Percentiles rank a stretch among this genome's conserved stretches.
phyloP scores from a whole-genome alignment of 2,888 invertebrate genomes.

The Furcula furcula region DNA sequence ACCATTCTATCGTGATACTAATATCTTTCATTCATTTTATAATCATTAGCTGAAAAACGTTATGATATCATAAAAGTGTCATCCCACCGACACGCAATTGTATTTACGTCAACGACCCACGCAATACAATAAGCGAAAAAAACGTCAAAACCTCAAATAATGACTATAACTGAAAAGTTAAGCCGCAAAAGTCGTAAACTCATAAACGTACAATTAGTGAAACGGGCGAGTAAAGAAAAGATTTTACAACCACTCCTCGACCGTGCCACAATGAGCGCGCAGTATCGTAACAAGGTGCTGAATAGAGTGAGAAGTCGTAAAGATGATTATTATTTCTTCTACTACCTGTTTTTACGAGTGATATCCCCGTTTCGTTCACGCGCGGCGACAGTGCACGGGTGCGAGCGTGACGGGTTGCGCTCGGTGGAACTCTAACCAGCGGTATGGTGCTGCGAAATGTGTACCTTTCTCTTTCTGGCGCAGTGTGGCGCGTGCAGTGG shows the following conservation, averaged over 20 bases:
- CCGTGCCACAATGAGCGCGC: conserved; percentile 79
- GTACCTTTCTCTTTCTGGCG: conserved; percentile 61
- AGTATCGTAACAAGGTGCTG: conserved; percentile 82
- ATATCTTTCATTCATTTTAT: neutral
- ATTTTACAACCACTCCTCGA: conserved; percentile 80
- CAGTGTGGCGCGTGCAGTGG: conserved; percentile 73
- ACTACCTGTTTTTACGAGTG: conserved; percentile 82
- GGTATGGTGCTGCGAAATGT: conserved; percentile 46
- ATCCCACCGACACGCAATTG: conserved; percentile 12
- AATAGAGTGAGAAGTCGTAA: conserved; percentile 83
- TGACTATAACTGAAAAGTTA: conserved; percentile 70
- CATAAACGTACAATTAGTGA: conserved; percentile 82
- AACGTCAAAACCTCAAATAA: conserved; percentile 62
- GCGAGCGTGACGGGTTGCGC: conserved; percentile 56
- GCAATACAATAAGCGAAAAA: conserved; percentile 41
- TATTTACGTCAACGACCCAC: conserved; percentile 22
- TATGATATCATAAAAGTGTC: conserved; percentile 14
- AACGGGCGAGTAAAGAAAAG: conserved; percentile 80
- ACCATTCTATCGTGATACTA: neutral
- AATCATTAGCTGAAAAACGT: conserved; percentile 14
- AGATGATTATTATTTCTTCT: conserved; percentile 83
- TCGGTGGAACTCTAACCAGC: conserved; percentile 54
- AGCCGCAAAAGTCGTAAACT: conserved; percentile 79
- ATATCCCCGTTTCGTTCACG: conserved; percentile 58
- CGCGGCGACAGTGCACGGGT: conserved; percentile 33